Percentiles rank a stretch among this genome's conserved stretches.
These are phyloP conservation scores for Apamea crenata DNA, from an alignment of 2,888 invertebrate genomes.

Conservation along the genomic window DNA sequence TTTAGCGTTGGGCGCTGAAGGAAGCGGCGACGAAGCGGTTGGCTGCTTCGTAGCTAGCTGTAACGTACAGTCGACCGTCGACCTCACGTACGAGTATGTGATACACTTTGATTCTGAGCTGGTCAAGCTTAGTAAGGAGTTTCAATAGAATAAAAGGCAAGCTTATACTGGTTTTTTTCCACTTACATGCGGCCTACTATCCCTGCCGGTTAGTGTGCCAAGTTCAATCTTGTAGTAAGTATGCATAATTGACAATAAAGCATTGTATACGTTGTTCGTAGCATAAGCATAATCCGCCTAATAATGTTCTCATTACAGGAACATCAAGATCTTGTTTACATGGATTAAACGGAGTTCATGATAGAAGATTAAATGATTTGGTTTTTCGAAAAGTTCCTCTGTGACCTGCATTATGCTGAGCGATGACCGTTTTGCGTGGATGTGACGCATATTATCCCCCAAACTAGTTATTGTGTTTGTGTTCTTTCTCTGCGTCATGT, in stretches of 20 bases:
- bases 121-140: neutral
- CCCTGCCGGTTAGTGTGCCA: too few relatives aligned
- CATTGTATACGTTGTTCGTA: too few relatives aligned
- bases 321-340: too few relatives aligned
- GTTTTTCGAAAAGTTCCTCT: neutral
- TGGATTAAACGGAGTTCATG: neutral
- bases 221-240: too few relatives aligned
- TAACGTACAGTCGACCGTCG: neutral
- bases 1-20: constrained; percentile 58
- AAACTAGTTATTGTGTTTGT: too few relatives aligned
- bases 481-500: too few relatives aligned
- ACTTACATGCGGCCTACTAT: too few relatives aligned
- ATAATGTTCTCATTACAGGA: too few relatives aligned
- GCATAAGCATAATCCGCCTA: too few relatives aligned
- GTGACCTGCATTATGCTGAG: neutral
- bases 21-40: neutral
- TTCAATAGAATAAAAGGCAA: neutral
- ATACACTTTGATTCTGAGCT: neutral
- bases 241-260: neutral
- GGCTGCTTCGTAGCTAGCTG: neutral
- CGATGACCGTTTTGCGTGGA: neutral
- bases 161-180: neutral
- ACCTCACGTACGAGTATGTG: neutral
- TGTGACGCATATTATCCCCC: too few relatives aligned
- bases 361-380: neutral